A percentile compares a stretch with the other conserved stretches of the same genome.
These are phyloP conservation scores for Trichopoda pennipes DNA, from an alignment of 2,888 invertebrate genomes.

Conservation along the genomic window DNA sequence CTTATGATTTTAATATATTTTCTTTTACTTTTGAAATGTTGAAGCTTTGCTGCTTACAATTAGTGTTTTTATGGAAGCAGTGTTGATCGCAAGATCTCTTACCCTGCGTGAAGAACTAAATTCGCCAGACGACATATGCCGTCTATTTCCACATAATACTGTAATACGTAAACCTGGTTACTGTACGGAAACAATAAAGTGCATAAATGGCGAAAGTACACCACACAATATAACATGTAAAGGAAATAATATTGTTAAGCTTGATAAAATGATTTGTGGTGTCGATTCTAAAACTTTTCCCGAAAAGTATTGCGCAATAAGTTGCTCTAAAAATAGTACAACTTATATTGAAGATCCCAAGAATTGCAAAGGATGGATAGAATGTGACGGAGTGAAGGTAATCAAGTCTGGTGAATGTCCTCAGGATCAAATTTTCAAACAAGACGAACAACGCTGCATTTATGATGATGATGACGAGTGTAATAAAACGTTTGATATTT, in stretches of 20 bases:
- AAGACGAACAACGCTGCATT: conserved; percentile 66
- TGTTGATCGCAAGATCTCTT: background rate
- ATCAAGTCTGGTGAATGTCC: conserved; percentile 69
- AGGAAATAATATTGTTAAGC: conserved; percentile 38
- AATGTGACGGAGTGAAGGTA: conserved; percentile 62
- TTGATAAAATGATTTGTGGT: conserved; percentile 50
- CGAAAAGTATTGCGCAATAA: conserved; percentile 66
- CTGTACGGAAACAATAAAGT: conserved; percentile 71
- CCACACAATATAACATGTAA: conserved; percentile 31
- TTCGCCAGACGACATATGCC: conserved; percentile 72
- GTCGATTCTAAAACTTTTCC: background rate
- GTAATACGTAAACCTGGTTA: conserved; percentile 74
- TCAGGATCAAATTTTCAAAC: conserved; percentile 69
- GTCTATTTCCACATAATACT: conserved; percentile 71
- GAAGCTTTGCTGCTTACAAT: background rate
- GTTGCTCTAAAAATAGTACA: conserved; percentile 68
- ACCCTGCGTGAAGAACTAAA: background rate
- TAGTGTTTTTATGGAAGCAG: background rate
- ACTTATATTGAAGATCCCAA: conserved; percentile 71
- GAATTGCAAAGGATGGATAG: conserved; percentile 74
- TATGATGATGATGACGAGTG: conserved; percentile 71
- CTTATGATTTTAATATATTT: too few species aligned
- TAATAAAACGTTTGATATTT: conserved; percentile 70
- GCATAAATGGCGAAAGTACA: conserved; percentile 66
- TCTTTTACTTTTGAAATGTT: background rate